Conservation (phyloP, 2,888 invertebrate species). For the Acrobasis repandana region DNA sequence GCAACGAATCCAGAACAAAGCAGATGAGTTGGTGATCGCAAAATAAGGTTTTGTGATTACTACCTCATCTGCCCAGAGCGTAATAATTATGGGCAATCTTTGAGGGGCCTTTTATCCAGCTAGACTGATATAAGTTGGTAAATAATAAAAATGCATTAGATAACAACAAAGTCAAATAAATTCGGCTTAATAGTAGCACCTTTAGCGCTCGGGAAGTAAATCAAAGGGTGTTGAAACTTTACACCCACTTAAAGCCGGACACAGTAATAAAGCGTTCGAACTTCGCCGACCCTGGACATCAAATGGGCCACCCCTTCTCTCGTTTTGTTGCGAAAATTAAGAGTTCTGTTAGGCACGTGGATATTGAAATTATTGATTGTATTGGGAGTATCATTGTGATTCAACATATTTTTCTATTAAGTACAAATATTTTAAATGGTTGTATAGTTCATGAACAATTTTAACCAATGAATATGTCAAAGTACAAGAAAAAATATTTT, state of each 20-base stretch:
- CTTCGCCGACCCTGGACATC: slow-evolving; percentile 79
- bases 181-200: slow-evolving; percentile 64
- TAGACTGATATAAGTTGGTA: neutral
- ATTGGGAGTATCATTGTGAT: neutral
- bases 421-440: neutral
- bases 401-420: neutral
- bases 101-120: no score
- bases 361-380: slow-evolving; percentile 30
- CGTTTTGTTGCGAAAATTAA: slow-evolving; percentile 74
- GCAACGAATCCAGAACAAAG: no score
- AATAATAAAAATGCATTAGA: slow-evolving; percentile 25
- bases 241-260: slow-evolving; percentile 83
- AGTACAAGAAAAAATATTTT: no score
- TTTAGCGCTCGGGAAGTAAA: slow-evolving; percentile 75
- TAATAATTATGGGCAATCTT: no score
- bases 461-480: no score
- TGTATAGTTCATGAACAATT: no score
- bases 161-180: slow-evolving; percentile 67
- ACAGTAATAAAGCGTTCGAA: slow-evolving; percentile 83
- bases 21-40: no score
- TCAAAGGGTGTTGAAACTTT: slow-evolving; percentile 84
- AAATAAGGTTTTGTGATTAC: no score
- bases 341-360: slow-evolving; percentile 59
- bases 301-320: slow-evolving; percentile 76
- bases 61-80: no score